Base-by-base conservation (phyloP, 64 coral and sea anemone species). In the Acropora yongei region DNA sequence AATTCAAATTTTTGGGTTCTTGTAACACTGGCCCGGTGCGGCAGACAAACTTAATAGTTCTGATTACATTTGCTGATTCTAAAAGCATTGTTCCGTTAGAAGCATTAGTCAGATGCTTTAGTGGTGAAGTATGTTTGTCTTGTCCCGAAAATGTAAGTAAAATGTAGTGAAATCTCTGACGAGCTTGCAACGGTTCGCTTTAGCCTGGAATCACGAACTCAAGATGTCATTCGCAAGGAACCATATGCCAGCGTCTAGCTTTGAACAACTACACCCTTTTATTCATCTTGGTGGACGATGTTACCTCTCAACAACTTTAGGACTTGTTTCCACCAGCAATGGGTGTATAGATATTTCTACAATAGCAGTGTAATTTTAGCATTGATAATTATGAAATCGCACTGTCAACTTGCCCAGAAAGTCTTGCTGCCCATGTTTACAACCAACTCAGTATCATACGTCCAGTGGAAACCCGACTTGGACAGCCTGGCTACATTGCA, bases 261-360 rank as follows among this genome's bases (percentile, higher is more conserved):
- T 30, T 30, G 30, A 30, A 42, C 77, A 93, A 45, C n/a, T 88
- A 12, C 82, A 93, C 1, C 84, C 84, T 0, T 49, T 93, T 19
- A 57, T 93, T 51, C 49, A 83, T 41, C 79, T 93, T 74, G 91
- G 91, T 0, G 84, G 91, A 47, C 44, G 91, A 20, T 87, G 80
- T 5, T 93, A 79, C 13, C 73, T 93, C 10, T 86, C 84, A 9
- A 74, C 91, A 55, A 93, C 91, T 57, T 47, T 68, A 41, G 90
- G 90, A 77, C 65, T 55, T 18, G 16, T 86, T 12, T 57, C 74
- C 5, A n/a, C 68, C 41, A 87, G 80, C 14, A 87, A 39, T 50
- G 83, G 91, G 8, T 1, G 40, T 49, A 5, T 93, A 14, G 30
- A 18, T 18, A 2, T 87, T 6, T 87, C 91, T 80, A 69, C 49